Evolutionary conservation across 1,140 invertebrate genomes (phyloP), one percentile per base, ranked within the genome.

Genomic region (Drosophila lini): DNA sequence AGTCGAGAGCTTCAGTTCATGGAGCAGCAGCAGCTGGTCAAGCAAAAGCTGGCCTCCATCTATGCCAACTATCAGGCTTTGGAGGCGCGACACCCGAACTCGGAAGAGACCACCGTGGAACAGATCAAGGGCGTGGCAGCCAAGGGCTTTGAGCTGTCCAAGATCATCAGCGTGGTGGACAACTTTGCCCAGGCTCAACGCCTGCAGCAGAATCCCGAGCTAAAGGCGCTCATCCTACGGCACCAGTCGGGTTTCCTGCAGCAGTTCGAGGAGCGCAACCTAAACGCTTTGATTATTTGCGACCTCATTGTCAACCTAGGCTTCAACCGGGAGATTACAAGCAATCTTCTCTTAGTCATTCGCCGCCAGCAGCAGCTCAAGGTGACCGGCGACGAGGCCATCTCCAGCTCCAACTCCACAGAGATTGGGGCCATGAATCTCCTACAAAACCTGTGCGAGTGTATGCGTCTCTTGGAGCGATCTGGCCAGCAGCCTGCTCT

Each of bases 1-100:
- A 91, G 91, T n/a, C 71, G 89, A 11, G 92, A 93, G 69, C 78
- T 94, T 5, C 61, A 89, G 19, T 93, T 92, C 56, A 91, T 92
- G 52, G 93, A 93, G 77, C 91, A 93, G 65, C 78, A 93, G 34
- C 82, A 92, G 38, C 75, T 92, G 5, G 84, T 93, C 9, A 93
- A 92, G 60, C 82, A 82, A 25, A 92, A 92, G 48, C 52, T 91
- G 32, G 41, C 78, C 22, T 62, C 31, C 15, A 91, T 90, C 7
- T 91, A 90, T 61, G 60, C 71, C 5, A 91, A 91, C 19, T 91
- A 92, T 57, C 63, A 77, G 47, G 45, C 78, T 0, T 56, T 90
- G 48, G 81, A 84, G 42, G 63, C 53, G 11, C 77, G 38, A 3
- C 65, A 83, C 19, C 13, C 68, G 1, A 56, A 47, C 9, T 47